Evolutionary conservation across 2,888 invertebrate genomes (phyloP).

Genomic region (Hyposoter dolosus): DNA sequence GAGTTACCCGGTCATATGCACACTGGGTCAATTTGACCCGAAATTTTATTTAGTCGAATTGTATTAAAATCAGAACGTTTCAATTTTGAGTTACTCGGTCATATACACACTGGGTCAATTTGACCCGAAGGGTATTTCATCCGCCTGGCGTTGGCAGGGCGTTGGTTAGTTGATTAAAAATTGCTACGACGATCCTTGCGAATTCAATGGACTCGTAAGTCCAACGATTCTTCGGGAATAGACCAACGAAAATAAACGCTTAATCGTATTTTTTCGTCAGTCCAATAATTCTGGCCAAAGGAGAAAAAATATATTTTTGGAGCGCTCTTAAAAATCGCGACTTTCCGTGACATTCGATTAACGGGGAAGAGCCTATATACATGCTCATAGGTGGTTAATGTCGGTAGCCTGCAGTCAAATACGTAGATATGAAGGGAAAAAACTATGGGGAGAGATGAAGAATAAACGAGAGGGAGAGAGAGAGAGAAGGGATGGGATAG

Average conservation of each 20-base stretch:
- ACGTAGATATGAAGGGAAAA: slow-evolving; percentile 46
- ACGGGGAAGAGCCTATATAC: slow-evolving; percentile 20
- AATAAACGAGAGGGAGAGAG: slow-evolving; percentile 22
- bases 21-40: too few relatives aligned
- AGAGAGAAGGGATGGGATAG: slow-evolving; percentile 57
- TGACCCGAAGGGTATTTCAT: too few relatives aligned
- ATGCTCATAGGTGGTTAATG: slow-evolving; percentile 57
- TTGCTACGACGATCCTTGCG: too few relatives aligned
- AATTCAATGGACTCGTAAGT: too few relatives aligned
- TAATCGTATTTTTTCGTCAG: neutral
- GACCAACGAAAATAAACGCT: neutral
- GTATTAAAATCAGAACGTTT: too few relatives aligned
- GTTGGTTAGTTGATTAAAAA: too few relatives aligned
- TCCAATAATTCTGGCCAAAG: neutral
- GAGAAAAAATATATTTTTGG: neutral
- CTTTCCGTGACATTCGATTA: neutral
- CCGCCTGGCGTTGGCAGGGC: too few relatives aligned
- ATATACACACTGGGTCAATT: too few relatives aligned
- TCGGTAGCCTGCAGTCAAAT: slow-evolving; percentile 67
- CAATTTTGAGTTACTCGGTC: too few relatives aligned
- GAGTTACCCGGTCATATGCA: too few relatives aligned
- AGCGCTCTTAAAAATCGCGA: neutral
- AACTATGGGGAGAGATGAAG: slow-evolving; percentile 30
- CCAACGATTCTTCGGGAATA: too few relatives aligned
- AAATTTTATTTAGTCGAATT: too few relatives aligned